Conservation (phyloP, 2,113 vertebrate genomes). For the Speoplatyrhinus poulsoni region DNA sequence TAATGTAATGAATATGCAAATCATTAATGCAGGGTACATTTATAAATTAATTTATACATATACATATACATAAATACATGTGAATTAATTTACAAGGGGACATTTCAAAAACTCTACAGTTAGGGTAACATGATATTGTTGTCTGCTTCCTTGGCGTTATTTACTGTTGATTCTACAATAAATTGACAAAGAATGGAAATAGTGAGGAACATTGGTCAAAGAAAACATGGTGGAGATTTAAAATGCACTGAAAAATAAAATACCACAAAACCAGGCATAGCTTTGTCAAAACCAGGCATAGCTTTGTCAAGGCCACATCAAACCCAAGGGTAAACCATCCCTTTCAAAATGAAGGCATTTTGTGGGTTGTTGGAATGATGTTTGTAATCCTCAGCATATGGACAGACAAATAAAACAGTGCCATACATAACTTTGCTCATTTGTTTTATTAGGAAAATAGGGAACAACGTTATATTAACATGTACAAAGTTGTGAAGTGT, state of each 20-base stretch:
- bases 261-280: not conserved
- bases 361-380: not conserved
- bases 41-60: not conserved
- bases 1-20: too few species aligned
- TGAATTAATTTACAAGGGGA: not conserved
- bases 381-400: not conserved
- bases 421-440: not conserved
- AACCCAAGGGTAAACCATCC: not conserved
- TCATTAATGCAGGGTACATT: too few species aligned
- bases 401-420: too few species aligned
- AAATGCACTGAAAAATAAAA: conserved; percentile 7
- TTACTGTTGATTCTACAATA: not conserved
- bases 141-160: not conserved
- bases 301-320: not conserved
- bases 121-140: not conserved
- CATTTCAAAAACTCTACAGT: not conserved
- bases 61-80: not conserved
- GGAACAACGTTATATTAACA: not conserved
- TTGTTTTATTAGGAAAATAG: not conserved
- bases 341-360: conserved; percentile 31
- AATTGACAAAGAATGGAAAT: not conserved
- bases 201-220: not conserved
- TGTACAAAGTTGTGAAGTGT: not conserved
- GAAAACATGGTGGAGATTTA: not conserved
- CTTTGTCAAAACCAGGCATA: not conserved